Evolutionary conservation across 2,113 vertebrate genomes (phyloP).

Genomic region (Macrotus californicus): DNA sequence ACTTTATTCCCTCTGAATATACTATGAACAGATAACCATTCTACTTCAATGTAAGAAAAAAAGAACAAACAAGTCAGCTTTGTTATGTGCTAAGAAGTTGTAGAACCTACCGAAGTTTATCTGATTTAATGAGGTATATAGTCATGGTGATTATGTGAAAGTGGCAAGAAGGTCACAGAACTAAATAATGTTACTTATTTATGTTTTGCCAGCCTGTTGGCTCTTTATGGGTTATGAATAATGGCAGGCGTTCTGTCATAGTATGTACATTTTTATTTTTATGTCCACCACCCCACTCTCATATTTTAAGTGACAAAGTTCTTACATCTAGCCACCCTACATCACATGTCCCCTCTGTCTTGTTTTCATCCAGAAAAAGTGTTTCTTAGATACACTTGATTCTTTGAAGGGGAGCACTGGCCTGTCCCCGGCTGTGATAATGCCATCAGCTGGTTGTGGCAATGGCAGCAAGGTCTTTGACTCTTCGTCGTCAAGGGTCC

Average conservation of each 20-base stretch:
- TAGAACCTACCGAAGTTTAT: background rate
- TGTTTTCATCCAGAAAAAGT: background rate
- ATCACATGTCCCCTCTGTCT: background rate
- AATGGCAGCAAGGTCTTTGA: background rate
- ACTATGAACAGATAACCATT: background rate
- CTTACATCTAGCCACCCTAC: constrained; percentile 1
- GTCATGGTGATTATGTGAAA: background rate
- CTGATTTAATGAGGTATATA: background rate
- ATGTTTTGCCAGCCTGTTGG: background rate
- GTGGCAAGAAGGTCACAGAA: background rate
- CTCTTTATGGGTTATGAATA: background rate
- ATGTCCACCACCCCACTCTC: background rate
- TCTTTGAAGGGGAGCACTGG: background rate
- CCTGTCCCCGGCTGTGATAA: constrained; percentile 23
- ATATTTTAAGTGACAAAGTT: constrained; percentile 15
- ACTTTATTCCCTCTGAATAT: constrained; percentile 14
- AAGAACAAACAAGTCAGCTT: background rate
- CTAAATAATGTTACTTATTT: background rate
- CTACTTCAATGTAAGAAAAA: background rate
- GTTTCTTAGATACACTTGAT: background rate
- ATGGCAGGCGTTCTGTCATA: background rate
- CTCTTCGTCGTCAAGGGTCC: background rate
- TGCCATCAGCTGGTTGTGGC: background rate
- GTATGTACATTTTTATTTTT: background rate
- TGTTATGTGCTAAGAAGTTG: background rate